These are phyloP conservation scores for Anabas testudineus DNA, from an alignment of 2,797 vertebrate genomes.

Conservation along the genomic window DNA sequence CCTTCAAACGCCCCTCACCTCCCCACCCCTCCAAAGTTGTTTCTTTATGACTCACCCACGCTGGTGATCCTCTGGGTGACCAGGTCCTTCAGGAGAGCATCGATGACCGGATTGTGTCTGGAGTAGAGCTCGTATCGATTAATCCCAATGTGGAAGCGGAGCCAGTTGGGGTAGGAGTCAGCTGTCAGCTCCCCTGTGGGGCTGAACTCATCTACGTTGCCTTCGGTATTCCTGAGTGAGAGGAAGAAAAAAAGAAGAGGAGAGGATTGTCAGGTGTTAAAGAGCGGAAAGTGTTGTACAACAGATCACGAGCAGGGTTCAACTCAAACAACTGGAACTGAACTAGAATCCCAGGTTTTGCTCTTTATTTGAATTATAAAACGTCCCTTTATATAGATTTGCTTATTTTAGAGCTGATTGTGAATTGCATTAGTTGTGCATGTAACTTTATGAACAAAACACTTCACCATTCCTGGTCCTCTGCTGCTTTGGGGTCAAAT, in stretches of 20 bases:
- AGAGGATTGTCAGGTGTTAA: conserved; percentile 20
- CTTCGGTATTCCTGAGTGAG: conserved; percentile 87
- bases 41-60: conserved; percentile 89
- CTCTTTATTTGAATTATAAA: conserved; percentile 3
- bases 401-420: conserved; percentile 3
- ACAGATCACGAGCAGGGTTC: not conserved
- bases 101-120: conserved; percentile 91
- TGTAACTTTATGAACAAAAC: not conserved
- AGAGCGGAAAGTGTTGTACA: conserved; percentile 36
- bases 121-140: conserved; percentile 97
- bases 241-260: not conserved
- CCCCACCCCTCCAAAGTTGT: not conserved
- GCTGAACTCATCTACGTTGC: conserved; percentile 86
- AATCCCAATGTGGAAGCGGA: conserved; percentile 98
- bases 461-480: conserved; percentile 91
- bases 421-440: not conserved
- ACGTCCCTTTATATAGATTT: not conserved
- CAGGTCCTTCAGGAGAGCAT: conserved; percentile 94
- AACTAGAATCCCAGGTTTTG: not conserved
- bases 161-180: conserved; percentile 97
- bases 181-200: conserved; percentile 89
- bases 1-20: not conserved
- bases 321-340: not conserved
- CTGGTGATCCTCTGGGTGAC: conserved; percentile 94
- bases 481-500: conserved; percentile 92